A percentile compares a stretch with the other conserved stretches of the same genome.
Evolutionary conservation across 2,888 invertebrate genomes (phyloP).

Genomic region (Cheilosia urbana): DNA sequence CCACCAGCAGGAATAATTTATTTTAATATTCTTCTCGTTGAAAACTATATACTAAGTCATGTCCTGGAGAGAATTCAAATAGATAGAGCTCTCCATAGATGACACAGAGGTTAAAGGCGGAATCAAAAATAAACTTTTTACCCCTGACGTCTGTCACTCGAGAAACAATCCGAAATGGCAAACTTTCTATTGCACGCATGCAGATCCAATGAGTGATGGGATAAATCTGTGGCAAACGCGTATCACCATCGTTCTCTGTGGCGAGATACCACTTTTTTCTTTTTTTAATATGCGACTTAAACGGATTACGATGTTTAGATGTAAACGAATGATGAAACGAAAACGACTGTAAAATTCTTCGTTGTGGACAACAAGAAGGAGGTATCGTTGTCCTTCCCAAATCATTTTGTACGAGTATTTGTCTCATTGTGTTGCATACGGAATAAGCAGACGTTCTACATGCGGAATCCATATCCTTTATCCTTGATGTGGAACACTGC

Average conservation of each 20-base stretch:
- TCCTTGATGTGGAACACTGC: conserved; percentile 50
- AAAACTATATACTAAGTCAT: conserved; percentile 56
- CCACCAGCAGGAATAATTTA: conserved; percentile 57
- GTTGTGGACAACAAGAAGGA: conserved; percentile 66
- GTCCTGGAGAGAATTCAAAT: conserved; percentile 11
- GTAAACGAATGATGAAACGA: conserved; percentile 58
- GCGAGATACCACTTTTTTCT: conserved; percentile 35
- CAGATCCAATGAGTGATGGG: conserved; percentile 69
- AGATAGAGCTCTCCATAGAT: background rate
- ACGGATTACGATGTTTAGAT: conserved; percentile 66
- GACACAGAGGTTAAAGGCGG: conserved; percentile 10
- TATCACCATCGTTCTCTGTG: conserved; percentile 49
- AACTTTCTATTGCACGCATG: conserved; percentile 51
- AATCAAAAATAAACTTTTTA: conserved; percentile 57
- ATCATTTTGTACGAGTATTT: conserved; percentile 34
- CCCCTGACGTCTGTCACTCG: conserved; percentile 69
- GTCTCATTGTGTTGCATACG: conserved; percentile 35
- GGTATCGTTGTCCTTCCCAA: conserved; percentile 41
- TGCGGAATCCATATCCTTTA: conserved; percentile 41
- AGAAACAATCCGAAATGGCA: conserved; percentile 38
- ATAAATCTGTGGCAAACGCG: conserved; percentile 65
- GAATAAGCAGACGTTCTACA: conserved; percentile 8
- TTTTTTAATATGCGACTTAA: conserved; percentile 48
- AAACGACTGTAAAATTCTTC: conserved; percentile 41
- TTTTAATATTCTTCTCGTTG: conserved; percentile 59